Evolutionary conservation across 23 tunicate genomes (phyloP), one percentile per base, ranked within the genome.

Genomic region (Styela clava): DNA sequence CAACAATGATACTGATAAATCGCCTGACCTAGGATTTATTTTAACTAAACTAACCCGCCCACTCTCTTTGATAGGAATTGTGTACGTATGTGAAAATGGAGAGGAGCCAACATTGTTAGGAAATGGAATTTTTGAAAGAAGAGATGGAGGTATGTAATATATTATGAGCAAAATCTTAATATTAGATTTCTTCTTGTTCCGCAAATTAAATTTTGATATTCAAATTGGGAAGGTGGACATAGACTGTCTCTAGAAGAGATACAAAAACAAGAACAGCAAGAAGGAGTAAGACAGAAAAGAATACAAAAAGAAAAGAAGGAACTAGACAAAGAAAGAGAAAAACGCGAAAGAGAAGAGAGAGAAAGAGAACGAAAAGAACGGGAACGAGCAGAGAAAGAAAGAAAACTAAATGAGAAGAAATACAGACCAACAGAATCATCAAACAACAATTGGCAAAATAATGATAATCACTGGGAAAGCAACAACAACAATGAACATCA

Each of bases 1-100:
- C n/a, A n/a, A n/a, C n/a, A n/a, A n/a, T n/a, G n/a, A n/a, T n/a
- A n/a, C n/a, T n/a, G n/a, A n/a, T n/a, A n/a, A n/a, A n/a, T n/a
- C n/a, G n/a, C n/a, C n/a, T n/a, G n/a, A n/a, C n/a, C n/a, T n/a
- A n/a, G n/a, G n/a, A n/a, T n/a, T n/a, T n/a, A n/a, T n/a, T n/a
- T n/a, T n/a, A n/a, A n/a, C n/a, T n/a, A n/a, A n/a, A n/a, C n/a
- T n/a, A n/a, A n/a, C n/a, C n/a, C n/a, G n/a, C n/a, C n/a, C n/a
- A n/a, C n/a, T n/a, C n/a, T n/a, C n/a, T n/a, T n/a, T n/a, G n/a
- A n/a, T 82, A 91, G 97, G 56, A 26, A 84, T 91, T 0, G 84
- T 86, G 76, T 91, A 64, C 37, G 61, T 91, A 9, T 91, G 97
- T 44, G 84, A 85, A 34, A 83, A 82, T 30, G 90, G 86, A 31